These are phyloP conservation scores for Pocota personata DNA, from an alignment of 2,888 invertebrate species.

Conservation along the genomic window DNA sequence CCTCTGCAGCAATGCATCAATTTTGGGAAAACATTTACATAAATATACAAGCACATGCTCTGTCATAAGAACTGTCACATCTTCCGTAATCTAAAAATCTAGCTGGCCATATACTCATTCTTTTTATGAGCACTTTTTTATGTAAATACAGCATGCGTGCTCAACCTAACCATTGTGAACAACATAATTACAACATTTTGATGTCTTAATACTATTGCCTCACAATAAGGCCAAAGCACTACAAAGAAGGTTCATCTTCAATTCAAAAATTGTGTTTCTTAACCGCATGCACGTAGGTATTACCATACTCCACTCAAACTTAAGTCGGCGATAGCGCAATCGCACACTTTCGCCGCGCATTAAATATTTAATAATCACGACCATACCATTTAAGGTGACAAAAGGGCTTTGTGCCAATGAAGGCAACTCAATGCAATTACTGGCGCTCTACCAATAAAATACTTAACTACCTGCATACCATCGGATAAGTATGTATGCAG, in stretches of 20 bases:
- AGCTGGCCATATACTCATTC: neutral
- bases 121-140: neutral
- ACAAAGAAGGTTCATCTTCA: neutral
- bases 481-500: neutral
- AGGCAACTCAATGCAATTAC: neutral
- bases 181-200: neutral
- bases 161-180: neutral
- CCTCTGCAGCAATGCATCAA: too few species aligned
- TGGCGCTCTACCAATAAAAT: conserved; percentile 40
- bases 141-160: neutral
- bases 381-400: conserved; percentile 45
- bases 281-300: neutral
- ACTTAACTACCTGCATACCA: neutral
- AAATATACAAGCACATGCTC: neutral
- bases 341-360: neutral
- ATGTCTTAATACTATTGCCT: neutral
- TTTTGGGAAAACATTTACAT: neutral
- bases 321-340: neutral
- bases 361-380: neutral
- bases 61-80: neutral
- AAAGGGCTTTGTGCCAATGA: conserved; percentile 44
- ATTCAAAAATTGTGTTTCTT: neutral
- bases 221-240: neutral
- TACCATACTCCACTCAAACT: neutral
- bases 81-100: neutral